Evolutionary conservation across 2,888 invertebrate genomes (phyloP), one percentile per base, ranked within the genome.

Genomic region (Chymomyza amoena): DNA sequence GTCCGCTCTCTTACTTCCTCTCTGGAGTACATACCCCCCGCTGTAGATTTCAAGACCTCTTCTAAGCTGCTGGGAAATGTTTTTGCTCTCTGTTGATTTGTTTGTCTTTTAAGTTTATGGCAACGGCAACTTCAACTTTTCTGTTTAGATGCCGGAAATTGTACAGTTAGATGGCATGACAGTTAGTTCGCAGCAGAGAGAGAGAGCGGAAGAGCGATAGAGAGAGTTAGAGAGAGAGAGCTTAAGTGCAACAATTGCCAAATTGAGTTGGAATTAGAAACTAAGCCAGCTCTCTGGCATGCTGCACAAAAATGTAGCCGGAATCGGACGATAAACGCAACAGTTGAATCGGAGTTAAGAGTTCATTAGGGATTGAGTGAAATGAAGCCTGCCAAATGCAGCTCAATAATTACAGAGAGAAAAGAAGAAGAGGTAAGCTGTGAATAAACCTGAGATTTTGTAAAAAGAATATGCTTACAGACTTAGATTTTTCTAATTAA

Each of bases 301-400:
- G 18, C 25, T 25, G 28, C 28, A 15, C 57, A 25, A 20, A 54
- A 18, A 32, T 32, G 9, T 32, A 20, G 18, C 25, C 16, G 15
- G 15, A 51, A 25, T 16, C 70, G 69, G 15, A 15, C 9, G 18
- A 16, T 13, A 20, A 51, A n/a, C 36, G 78, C 70, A 68, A 71
- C 68, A 69, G 25, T 57, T 60, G 62, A 75, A 70, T 75, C 70
- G 16, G 54, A 54, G 54, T 54, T 69, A 39, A 16, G 65, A 78
- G 66, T 73, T 79, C 67, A 45, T 72, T 87, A 85, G 80, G 87
- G 78, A 70, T 67, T 79, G 74, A 84, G 87, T 87, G 88, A 85
- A 84, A 83, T 85, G 77, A 84, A 85, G 83, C 75, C 79, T 78
- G 83, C 87, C 83, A 84, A 84, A 83, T 87, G 83, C 87, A 75